Base-by-base conservation (phyloP, 2,113 vertebrate species). In the Trichechus manatus region DNA sequence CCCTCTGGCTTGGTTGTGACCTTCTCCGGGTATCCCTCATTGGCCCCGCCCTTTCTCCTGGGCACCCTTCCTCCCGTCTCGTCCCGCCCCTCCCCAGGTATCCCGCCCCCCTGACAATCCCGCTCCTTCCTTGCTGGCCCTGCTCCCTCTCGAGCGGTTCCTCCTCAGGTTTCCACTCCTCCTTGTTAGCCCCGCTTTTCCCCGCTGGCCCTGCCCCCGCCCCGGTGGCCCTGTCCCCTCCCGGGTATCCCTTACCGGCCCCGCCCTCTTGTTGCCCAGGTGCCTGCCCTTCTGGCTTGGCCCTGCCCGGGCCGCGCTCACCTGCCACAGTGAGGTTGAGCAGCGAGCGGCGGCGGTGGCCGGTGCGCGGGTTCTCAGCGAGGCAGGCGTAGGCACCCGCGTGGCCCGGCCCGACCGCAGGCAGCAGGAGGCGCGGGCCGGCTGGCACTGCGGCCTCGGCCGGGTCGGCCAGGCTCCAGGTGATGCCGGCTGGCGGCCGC, bases 381-480 rank as follows among this genome's bases (percentile, higher is more conserved):
- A 98, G 83, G 89, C 98, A 98, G 77, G 97, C 96, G 23, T 98
- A 98, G 44, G 75, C 44, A 10, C 98, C 98, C 0, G 87, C 95
- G 74, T 98, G 98, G 50, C 93, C 97, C 2, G 96, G 95, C 25
- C 96, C 36, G 56, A 98, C 97, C 0, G 61, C 22, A 1, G 95
- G 94, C 93, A 98, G 95, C 50, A 93, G 92, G 44, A 98, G 97
- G 44, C 85, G 81, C 3, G 97, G 93, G 17, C 96, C 95, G 0
- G 96, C 87, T 4, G 98, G 98, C 93, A 98, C 97, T 0, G 87
- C 92, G 17, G 61, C 92, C 75, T 98, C 97, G 0, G 94, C 15
- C 0, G 91, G 87, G 59, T 98, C 97, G 0, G 98, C 97, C 86
- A 98, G 80, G 47, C 93, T 98, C 98, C 98, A 98, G 2, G 98